These are phyloP conservation scores for Gobiocypris rarus DNA, from an alignment of 2,113 vertebrate species.

Conservation along the genomic window DNA sequence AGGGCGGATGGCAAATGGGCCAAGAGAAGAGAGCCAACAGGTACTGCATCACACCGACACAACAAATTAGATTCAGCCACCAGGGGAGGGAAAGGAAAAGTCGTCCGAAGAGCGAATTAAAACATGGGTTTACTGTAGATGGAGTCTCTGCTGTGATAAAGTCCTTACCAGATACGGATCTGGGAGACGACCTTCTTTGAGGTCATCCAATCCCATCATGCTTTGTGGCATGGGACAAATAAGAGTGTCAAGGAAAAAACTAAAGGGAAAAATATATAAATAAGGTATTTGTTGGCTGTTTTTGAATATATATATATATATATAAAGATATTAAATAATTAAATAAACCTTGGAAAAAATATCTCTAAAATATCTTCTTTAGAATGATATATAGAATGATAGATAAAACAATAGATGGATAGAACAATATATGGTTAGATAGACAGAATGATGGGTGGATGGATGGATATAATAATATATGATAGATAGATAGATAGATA, in stretches of 20 bases:
- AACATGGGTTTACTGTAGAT: slow-evolving; percentile 23
- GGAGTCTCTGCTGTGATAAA: slow-evolving; percentile 24
- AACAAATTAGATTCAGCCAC: slow-evolving; percentile 41
- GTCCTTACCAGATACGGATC: slow-evolving; percentile 38
- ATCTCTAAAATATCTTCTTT: too few species aligned
- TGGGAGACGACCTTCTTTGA: slow-evolving; percentile 18
- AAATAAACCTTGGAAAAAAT: too few species aligned
- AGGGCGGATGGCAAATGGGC: slow-evolving; percentile 41
- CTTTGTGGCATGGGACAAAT: neutral
- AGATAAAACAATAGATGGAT: too few species aligned
- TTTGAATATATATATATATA: too few species aligned
- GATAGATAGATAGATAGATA: too few species aligned
- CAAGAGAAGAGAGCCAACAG: slow-evolving; percentile 41
- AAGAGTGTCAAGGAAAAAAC: neutral
- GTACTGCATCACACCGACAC: slow-evolving; percentile 50
- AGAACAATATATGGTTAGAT: too few species aligned
- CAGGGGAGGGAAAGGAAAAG: neutral
- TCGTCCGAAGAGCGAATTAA: slow-evolving; percentile 9
- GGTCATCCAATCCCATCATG: neutral
- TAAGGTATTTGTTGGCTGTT: too few species aligned
- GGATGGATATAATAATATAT: too few species aligned
- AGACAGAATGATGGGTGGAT: too few species aligned
- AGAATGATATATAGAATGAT: too few species aligned
- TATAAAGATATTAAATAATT: too few species aligned
- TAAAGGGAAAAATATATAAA: neutral